Conservation (phyloP, 2,888 invertebrate genomes). For the Drosophila picticornis region DNA sequence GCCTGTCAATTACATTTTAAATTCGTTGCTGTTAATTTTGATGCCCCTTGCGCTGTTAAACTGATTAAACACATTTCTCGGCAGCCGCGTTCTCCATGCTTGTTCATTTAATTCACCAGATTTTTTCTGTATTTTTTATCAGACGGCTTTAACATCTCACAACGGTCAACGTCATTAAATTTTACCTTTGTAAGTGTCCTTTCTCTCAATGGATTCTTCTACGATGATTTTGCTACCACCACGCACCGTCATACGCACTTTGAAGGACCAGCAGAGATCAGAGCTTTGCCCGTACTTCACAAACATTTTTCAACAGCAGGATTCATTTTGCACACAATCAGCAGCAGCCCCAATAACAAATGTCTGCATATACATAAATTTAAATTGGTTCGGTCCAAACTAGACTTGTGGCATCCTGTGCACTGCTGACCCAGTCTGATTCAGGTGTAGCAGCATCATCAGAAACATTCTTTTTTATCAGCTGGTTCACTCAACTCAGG, state of each 20-base stretch:
- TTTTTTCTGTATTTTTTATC: slow-evolving; percentile 26
- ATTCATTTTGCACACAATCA: slow-evolving; percentile 71
- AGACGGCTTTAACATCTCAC: slow-evolving; percentile 12
- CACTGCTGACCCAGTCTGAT: slow-evolving; percentile 7
- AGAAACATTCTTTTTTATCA: slow-evolving; percentile 58
- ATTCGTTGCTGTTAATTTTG: slow-evolving; percentile 75
- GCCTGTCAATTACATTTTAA: slow-evolving; percentile 77
- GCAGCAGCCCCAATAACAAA: slow-evolving; percentile 53
- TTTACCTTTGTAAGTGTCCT: slow-evolving; percentile 63
- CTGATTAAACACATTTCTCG: slow-evolving; percentile 70
- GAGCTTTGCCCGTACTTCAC: slow-evolving; percentile 14
- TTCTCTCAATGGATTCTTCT: slow-evolving; percentile 55
- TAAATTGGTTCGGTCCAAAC: slow-evolving; percentile 68
- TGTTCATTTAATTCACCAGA: slow-evolving; percentile 61
- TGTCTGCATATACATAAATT: slow-evolving; percentile 68
- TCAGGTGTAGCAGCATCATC: slow-evolving; percentile 35
- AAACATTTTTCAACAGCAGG: slow-evolving; percentile 56
- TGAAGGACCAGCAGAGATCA: slow-evolving; percentile 8
- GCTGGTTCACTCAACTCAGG: slow-evolving; percentile 46
- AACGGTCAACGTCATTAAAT: slow-evolving; percentile 68
- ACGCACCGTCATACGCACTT: slow-evolving; percentile 38
- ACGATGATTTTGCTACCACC: slow-evolving; percentile 18
- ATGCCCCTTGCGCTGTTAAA: slow-evolving; percentile 68
- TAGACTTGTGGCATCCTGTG: slow-evolving; percentile 35
- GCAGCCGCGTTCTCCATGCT: slow-evolving; percentile 25